Conservation (phyloP, 2,113 vertebrate species). For the Natator depressus region DNA sequence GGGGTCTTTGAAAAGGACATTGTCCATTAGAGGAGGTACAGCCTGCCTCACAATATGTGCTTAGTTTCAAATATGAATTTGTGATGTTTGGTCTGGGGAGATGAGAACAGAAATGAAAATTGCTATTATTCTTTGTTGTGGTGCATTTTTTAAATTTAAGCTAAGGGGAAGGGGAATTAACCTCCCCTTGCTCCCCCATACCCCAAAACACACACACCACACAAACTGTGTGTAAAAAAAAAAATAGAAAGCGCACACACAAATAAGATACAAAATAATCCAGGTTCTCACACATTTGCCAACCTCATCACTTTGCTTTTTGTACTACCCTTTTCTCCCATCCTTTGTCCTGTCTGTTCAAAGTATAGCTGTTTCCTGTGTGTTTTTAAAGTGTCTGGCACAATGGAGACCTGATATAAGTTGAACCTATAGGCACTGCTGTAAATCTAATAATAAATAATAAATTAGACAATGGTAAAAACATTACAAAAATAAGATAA, state of each 20-base stretch:
- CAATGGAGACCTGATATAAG: not conserved
- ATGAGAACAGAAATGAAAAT: not conserved
- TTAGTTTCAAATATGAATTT: not conserved
- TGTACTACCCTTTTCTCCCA: not conserved
- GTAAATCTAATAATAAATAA: not conserved
- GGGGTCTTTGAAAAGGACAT: not conserved
- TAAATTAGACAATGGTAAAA: not conserved
- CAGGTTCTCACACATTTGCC: not conserved
- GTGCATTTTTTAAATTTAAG: not conserved
- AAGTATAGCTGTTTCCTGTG: rapidly evolving
- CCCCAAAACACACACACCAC: too few species aligned
- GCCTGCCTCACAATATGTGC: not conserved
- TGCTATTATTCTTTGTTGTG: not conserved
- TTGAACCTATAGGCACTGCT: not conserved
- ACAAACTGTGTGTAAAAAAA: not conserved
- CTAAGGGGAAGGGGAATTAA: not conserved
- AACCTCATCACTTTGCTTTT: not conserved
- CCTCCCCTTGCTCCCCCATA: too few species aligned
- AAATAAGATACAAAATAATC: not conserved
- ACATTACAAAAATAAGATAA: not conserved
- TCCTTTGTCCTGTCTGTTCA: not conserved
- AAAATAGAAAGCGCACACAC: not conserved
- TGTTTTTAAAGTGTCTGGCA: not conserved
- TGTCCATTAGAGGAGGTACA: not conserved
- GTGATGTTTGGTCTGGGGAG: not conserved